Conservation (phyloP, 1,140 invertebrate genomes). For the Apocrypta bakeri region DNA sequence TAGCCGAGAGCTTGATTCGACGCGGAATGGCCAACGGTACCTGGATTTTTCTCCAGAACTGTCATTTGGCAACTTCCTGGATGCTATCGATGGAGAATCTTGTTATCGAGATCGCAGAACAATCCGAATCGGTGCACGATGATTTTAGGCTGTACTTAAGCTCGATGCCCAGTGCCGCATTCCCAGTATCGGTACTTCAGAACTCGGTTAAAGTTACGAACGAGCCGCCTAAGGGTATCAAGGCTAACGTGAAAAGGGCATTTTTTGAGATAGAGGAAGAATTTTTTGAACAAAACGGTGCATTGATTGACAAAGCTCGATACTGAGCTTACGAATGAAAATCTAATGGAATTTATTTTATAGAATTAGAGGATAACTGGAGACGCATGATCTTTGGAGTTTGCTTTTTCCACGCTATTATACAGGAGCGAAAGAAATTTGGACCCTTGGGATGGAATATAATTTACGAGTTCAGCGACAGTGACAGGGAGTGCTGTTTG, state of each 20-base stretch:
- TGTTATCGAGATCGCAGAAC: slow-evolving; percentile 81
- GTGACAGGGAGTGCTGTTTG: slow-evolving; percentile 90
- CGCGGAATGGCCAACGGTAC: slow-evolving; percentile 79
- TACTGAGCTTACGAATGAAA: background rate
- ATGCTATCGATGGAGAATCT: slow-evolving; percentile 86
- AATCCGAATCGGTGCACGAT: slow-evolving; percentile 77
- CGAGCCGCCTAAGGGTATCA: slow-evolving; percentile 91
- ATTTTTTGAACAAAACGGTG: slow-evolving; percentile 88
- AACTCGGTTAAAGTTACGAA: slow-evolving; percentile 96
- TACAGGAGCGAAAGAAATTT: slow-evolving; percentile 93
- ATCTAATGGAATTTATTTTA: background rate
- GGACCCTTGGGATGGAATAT: slow-evolving; percentile 94
- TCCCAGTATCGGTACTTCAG: slow-evolving; percentile 92
- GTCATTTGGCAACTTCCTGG: slow-evolving; percentile 94
- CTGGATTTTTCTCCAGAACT: slow-evolving; percentile 94
- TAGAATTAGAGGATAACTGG: slow-evolving; percentile 84
- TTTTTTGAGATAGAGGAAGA: slow-evolving; percentile 85
- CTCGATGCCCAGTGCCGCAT: slow-evolving; percentile 89
- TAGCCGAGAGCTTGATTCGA: slow-evolving; percentile 89
- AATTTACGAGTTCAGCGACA: slow-evolving; percentile 92
- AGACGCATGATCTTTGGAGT: slow-evolving; percentile 84
- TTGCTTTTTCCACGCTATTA: slow-evolving; percentile 90
- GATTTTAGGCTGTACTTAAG: slow-evolving; percentile 91
- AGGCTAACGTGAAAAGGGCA: slow-evolving; percentile 86
- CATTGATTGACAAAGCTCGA: background rate